Percentiles rank a stretch among this genome's conserved stretches.
Evolutionary conservation across 2,113 vertebrate genomes (phyloP).

Genomic region (Synodontis membranacea): DNA sequence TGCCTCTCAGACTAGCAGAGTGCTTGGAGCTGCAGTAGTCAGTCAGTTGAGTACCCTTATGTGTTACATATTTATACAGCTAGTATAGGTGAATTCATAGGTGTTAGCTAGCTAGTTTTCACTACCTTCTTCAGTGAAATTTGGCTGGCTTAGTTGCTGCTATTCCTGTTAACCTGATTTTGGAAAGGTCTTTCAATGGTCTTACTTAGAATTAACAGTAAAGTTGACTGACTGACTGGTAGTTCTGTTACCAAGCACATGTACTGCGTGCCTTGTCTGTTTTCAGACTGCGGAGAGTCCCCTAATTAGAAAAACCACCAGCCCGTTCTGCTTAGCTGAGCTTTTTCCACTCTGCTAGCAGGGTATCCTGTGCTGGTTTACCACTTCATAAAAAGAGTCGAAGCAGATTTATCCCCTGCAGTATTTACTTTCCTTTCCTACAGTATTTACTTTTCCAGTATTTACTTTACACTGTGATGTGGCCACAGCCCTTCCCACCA

Average conservation of each 20-base stretch:
- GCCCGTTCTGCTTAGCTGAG: too few relatives aligned
- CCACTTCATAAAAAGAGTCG: too few relatives aligned
- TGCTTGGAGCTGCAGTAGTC: background rate
- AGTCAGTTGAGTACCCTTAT: background rate
- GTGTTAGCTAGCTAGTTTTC: background rate
- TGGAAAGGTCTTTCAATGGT: background rate
- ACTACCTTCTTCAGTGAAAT: background rate
- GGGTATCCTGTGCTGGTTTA: too few relatives aligned
- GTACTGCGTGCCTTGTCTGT: background rate
- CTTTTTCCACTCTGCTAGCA: background rate
- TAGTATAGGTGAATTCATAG: background rate
- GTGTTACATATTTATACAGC: background rate
- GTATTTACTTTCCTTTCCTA: too few relatives aligned
- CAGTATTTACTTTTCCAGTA: too few relatives aligned
- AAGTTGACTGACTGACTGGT: background rate
- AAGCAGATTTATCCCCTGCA: too few relatives aligned
- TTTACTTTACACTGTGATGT: background rate
- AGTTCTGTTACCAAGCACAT: background rate
- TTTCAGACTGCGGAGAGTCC: background rate
- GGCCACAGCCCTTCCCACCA: background rate
- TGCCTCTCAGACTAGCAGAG: background rate
- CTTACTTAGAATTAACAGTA: background rate
- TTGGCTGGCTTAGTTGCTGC: background rate
- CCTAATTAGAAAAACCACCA: background rate
- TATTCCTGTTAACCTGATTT: background rate